Conservation (phyloP, 2,113 vertebrate species). For the Anseranas semipalmata region DNA sequence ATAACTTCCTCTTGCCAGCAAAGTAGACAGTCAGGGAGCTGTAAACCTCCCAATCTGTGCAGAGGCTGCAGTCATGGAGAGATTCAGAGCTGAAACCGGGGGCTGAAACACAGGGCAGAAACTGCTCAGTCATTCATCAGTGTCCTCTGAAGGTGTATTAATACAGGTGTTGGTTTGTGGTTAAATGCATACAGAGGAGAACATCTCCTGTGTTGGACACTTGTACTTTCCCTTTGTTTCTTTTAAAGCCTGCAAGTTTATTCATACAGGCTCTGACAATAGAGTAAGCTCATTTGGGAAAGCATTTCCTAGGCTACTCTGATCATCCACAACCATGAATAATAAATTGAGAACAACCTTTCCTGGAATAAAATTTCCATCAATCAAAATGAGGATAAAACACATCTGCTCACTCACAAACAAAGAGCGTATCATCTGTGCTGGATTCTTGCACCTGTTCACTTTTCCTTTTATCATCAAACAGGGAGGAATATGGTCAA, state of each 20-base stretch:
- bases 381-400: constrained; percentile 45
- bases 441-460: not conserved
- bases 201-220: not conserved
- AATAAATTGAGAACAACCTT: constrained; percentile 45
- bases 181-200: not conserved
- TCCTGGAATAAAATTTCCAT: constrained; percentile 1
- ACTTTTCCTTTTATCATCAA: not conserved
- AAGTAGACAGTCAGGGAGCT: not conserved
- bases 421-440: not conserved
- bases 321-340: constrained; percentile 30
- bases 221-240: not conserved
- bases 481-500: not conserved
- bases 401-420: not conserved
- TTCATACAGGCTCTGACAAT: not conserved
- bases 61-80: not conserved
- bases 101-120: not conserved
- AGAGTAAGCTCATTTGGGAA: constrained; percentile 5
- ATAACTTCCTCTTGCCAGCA: not conserved
- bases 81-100: not conserved
- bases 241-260: not conserved
- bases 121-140: not conserved
- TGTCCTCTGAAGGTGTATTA: not conserved
- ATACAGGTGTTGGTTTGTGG: not conserved
- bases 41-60: not conserved
- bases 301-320: not conserved